These are phyloP conservation scores for Imbricaverruca yamaguchii DNA, from an alignment of 2,888 invertebrate species.

Conservation along the genomic window DNA sequence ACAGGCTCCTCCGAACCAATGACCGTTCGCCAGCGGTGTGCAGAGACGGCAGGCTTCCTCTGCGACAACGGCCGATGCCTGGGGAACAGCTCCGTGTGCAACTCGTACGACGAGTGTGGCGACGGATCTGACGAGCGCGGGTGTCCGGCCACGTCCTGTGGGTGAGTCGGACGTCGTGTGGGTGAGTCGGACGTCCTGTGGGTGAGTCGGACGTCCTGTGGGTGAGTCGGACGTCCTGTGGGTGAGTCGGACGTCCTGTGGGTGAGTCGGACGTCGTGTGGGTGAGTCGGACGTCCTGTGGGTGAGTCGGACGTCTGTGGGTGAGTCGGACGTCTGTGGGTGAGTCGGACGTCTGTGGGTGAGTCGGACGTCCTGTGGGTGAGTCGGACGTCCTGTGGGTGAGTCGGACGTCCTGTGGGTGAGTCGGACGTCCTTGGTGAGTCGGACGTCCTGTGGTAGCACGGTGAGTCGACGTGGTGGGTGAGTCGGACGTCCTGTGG, in stretches of 20 bases:
- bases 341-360: too few species aligned
- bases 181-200: too few species aligned
- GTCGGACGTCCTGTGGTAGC: too few species aligned
- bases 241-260: slow-evolving; percentile 38
- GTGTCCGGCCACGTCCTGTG: slow-evolving; percentile 35
- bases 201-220: too few species aligned
- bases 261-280: slow-evolving; percentile 24
- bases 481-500: too few species aligned
- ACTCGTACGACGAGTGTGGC: slow-evolving; percentile 40
- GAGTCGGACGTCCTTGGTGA: too few species aligned
- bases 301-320: too few species aligned
- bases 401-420: not conserved
- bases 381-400: slow-evolving; percentile 38
- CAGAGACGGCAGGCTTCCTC: slow-evolving; percentile 35
- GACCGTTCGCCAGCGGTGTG: not conserved
- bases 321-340: too few species aligned
- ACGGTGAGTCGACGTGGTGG: too few species aligned
- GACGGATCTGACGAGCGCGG: slow-evolving; percentile 44
- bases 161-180: slow-evolving; percentile 26
- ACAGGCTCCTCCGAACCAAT: not conserved
- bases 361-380: too few species aligned
- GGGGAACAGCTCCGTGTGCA: slow-evolving; percentile 37
- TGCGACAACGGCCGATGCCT: slow-evolving; percentile 42
- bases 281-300: too few species aligned
- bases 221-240: too few species aligned